phyloP scores from a whole-genome alignment of 1,140 invertebrate genomes.

The Ceratina australensis region DNA sequence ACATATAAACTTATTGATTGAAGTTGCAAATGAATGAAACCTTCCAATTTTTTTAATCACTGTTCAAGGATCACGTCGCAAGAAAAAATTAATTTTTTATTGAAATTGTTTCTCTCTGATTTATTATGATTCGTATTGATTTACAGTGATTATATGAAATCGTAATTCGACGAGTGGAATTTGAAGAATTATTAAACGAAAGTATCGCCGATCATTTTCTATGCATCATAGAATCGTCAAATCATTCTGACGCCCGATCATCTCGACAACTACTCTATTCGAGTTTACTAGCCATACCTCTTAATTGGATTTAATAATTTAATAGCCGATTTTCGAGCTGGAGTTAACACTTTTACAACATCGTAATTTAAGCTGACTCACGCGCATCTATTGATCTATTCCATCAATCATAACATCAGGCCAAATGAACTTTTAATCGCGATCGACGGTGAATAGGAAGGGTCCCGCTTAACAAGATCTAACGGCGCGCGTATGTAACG shows the following conservation, averaged over 20 bases:
- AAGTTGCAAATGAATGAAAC: no score
- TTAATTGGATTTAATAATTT: slow-evolving; percentile 13
- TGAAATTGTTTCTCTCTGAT: no score
- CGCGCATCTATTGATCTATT: background rate
- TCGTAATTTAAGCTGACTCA: background rate
- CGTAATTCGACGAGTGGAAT: no score
- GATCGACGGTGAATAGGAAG: background rate
- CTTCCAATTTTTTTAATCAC: no score
- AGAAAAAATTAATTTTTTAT: no score
- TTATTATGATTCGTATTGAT: no score
- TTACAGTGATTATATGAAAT: no score
- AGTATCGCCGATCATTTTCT: no score
- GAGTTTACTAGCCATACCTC: background rate
- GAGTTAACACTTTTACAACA: background rate
- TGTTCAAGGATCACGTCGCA: no score
- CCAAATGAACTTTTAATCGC: slow-evolving; percentile 8
- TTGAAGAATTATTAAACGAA: no score
- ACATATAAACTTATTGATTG: no score
- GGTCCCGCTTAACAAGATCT: slow-evolving; percentile 23
- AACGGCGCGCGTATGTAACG: no score
- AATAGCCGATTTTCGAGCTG: background rate
- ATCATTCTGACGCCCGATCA: background rate
- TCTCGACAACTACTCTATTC: background rate
- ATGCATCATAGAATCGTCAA: background rate
- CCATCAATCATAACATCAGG: background rate